Conservation (phyloP, 2,113 vertebrate genomes). For the Thamnaconus septentrionalis region DNA sequence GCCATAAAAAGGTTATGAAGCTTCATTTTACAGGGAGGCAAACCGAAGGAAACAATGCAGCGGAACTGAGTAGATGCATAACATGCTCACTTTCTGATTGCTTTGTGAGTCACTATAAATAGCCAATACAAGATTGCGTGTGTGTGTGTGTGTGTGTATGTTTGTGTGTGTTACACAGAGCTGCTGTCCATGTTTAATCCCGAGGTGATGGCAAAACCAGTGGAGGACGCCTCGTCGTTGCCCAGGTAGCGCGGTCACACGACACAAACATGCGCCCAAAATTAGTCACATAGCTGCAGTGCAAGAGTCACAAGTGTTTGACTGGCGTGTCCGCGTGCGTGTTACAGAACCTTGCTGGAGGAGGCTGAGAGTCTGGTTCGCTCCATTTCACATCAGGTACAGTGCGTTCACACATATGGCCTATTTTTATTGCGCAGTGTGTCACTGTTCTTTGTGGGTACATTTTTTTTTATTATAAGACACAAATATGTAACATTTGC, state of each 20-base stretch:
- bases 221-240: conserved; percentile 23
- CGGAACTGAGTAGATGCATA: no score
- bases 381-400: no score
- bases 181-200: conserved; percentile 73
- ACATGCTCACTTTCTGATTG: neutral
- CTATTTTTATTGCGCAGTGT: no score
- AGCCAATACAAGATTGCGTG: neutral
- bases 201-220: conserved; percentile 27
- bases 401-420: no score
- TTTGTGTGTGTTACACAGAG: conserved; percentile 30
- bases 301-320: neutral
- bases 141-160: neutral
- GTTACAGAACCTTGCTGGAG: no score
- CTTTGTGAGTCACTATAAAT: neutral
- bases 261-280: neutral
- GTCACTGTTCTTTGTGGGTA: no score
- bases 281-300: neutral
- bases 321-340: neutral
- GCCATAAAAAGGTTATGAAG: conserved; percentile 39
- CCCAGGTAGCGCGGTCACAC: conserved; percentile 50
- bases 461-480: no score
- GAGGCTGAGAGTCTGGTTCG: no score
- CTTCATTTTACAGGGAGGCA: conserved; percentile 4
- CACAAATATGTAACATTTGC: no score
- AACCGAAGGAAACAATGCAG: neutral